Evolutionary conservation across 2,888 invertebrate species (phyloP), one percentile per base, ranked within the genome.

Genomic region (Rhopalosiphum nymphaeae): DNA sequence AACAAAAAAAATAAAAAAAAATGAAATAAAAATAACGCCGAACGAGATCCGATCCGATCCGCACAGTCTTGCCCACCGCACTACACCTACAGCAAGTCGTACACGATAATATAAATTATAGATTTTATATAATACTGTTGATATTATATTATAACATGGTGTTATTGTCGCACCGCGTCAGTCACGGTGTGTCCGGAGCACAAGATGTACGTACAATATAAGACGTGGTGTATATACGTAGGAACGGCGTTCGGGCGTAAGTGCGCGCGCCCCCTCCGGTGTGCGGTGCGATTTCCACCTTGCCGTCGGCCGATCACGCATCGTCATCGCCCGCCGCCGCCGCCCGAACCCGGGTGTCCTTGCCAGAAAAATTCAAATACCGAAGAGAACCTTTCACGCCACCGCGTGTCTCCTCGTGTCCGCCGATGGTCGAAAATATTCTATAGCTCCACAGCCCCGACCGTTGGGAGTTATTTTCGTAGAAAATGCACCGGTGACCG

Each of bases 201-300:
- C n/a, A 78, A 78, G 7, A n/a, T 11, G 61, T 61, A 36, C 11
- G 44, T 29, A 56, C 53, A 53, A 53, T 53, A 44, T 57, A 36
- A 42, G 57, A 29, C 10, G 44, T 61, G n/a, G 46, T 46, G 21
- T 46, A 46, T 46, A 46, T 46, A 46, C 36, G 25, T 36, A 11
- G 61, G 91, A 21, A 44, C 61, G n/a, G 44, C 84, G 61, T 16
- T 61, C 91, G 91, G 61, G 84, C 49, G 13, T n/a, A 56, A n/a
- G 91, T 61, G 42, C 89, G 87, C n/a, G 87, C 49, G 36, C n/a
- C 67, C 67, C 67, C 67, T 78, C 29, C 49, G 36, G n/a, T 49
- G n/a, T 49, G 56, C 90, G 87, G 36, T 85, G 87, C 90, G 67
- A 56, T 91, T 94, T 94, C 94, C 92, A 94, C 87, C 89, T 94